Percentiles rank a stretch among this genome's conserved stretches.
These are phyloP conservation scores for Phymanthus crucifer DNA, from an alignment of 92 coral and sea anemone genomes.

Conservation along the genomic window DNA sequence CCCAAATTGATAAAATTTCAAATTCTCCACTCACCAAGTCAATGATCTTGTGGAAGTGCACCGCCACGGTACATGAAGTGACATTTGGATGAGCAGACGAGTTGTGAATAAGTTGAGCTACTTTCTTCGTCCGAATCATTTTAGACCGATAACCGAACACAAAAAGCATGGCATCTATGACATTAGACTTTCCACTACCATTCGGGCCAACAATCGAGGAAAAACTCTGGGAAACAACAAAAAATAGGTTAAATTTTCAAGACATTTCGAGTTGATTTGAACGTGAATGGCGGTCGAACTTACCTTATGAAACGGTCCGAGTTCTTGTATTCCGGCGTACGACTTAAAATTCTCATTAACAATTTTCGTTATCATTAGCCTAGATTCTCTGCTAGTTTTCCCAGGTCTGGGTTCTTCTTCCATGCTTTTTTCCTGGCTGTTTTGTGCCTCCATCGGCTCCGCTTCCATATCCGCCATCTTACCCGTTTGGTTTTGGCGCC, in stretches of 20 bases:
- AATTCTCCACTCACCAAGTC: slow-evolving; percentile 73
- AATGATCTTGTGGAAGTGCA: slow-evolving; percentile 87
- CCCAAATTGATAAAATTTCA: neutral
- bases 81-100: slow-evolving; percentile 85
- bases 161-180: slow-evolving; percentile 96
- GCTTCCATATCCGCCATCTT: slow-evolving; percentile 72
- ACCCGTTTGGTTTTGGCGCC: slow-evolving; percentile 86
- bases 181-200: slow-evolving; percentile 98
- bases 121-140: slow-evolving; percentile 95
- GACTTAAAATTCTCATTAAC: slow-evolving; percentile 96
- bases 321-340: slow-evolving; percentile 89
- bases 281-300: neutral
- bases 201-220: slow-evolving; percentile 99
- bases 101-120: slow-evolving; percentile 94
- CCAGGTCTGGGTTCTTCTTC: slow-evolving; percentile 37
- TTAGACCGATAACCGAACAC: slow-evolving; percentile 98
- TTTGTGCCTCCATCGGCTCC: slow-evolving; percentile 20
- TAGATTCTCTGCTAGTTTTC: slow-evolving; percentile 39
- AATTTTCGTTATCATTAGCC: slow-evolving; percentile 92
- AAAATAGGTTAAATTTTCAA: neutral
- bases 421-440: slow-evolving; percentile 36
- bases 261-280: neutral
- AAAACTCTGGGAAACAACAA: slow-evolving; percentile 63
- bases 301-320: slow-evolving; percentile 99
- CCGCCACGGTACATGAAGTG: slow-evolving; percentile 84